phyloP scores from a whole-genome alignment of 1,140 invertebrate genomes.

The Lordiphosa collinella region DNA sequence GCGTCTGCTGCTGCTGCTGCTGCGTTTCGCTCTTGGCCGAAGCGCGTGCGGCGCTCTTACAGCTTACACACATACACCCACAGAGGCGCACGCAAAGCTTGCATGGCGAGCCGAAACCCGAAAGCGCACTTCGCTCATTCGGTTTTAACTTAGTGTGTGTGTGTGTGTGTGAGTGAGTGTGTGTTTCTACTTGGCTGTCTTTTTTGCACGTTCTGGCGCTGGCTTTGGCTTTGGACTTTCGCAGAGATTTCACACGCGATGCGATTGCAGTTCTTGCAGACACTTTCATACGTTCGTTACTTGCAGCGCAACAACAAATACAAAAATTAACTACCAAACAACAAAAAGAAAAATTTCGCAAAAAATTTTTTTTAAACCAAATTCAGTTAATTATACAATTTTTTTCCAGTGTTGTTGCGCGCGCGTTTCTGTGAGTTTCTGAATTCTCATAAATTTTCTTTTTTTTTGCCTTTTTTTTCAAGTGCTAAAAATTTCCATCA shows the following conservation, averaged over 20 bases:
- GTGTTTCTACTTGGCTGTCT: slow-evolving; percentile 53
- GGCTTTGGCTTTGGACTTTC: slow-evolving; percentile 77
- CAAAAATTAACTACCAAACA: slow-evolving; percentile 16
- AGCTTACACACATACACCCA: slow-evolving; percentile 27
- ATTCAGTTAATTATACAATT: background rate
- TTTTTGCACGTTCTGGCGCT: slow-evolving; percentile 63
- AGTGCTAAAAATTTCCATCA: slow-evolving; percentile 20
- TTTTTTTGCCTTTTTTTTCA: slow-evolving; percentile 34
- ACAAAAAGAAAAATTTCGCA: slow-evolving; percentile 2
- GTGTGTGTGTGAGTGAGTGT: slow-evolving; percentile 28
- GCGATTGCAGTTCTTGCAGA: slow-evolving; percentile 80
- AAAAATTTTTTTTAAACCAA: background rate
- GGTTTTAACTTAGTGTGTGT: slow-evolving; percentile 27
- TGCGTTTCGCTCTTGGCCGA: slow-evolving; percentile 58
- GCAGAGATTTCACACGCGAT: slow-evolving; percentile 79
- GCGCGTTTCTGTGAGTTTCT: slow-evolving; percentile 25
- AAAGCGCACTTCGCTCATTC: slow-evolving; percentile 12
- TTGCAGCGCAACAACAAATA: slow-evolving; percentile 45
- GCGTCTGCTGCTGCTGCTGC: slow-evolving; percentile 20
- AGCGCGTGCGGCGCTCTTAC: slow-evolving; percentile 72
- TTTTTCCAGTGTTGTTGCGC: slow-evolving; percentile 35
- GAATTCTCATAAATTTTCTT: background rate
- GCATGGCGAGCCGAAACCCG: slow-evolving; percentile 23
- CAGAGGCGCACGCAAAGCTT: slow-evolving; percentile 29
- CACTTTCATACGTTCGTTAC: slow-evolving; percentile 79